Evolutionary conservation across 1,140 invertebrate genomes (phyloP), one percentile per base, ranked within the genome.

Genomic region (Acromyrmex charruanus): DNA sequence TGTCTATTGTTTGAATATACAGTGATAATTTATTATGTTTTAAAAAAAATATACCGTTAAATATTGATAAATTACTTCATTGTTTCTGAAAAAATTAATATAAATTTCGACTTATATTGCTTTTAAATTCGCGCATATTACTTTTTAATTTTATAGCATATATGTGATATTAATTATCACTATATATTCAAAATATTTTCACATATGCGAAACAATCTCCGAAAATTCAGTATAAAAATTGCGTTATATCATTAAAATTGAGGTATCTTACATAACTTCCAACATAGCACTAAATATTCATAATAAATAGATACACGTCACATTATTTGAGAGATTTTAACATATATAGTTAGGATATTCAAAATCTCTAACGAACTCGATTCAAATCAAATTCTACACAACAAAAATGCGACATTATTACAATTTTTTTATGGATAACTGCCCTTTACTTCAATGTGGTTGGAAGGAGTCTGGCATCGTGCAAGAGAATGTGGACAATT

Each of bases 401-500:
- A 31, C 59, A 74, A 75, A 84, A 84, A 49, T 74, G 5, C 28
- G n/a, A 44, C n/a, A 58, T 28, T 31, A 18, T 74, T 44, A 75
- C 72, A 2, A 74, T 49, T 28, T 71, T 14, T 25, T 63, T 61
- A n/a, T 21, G 80, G 80, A 84, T 75, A 75, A 74, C 4, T 59
- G 39, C 28, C 10, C 31, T 74, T 74, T 75, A 84, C 77, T 80
- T 58, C 9, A 61, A 51, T 31, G 44, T 53, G 35, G 18, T 75
- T 84, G 80, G 80, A 84, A 84, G 80, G 80, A 84, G 80, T 75
- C 80, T 84, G 80, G 14, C 25, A 61, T 75, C 69, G 80, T 84
- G 80, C 80, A 84, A 84, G 25, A 84, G 44, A 82, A 61, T 49
- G 31, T 74, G 25, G 68, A 74, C 18, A 75, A 59, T 74, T 51